phyloP scores from a whole-genome alignment of 2,888 invertebrate species.

The Epiblema foenella region DNA sequence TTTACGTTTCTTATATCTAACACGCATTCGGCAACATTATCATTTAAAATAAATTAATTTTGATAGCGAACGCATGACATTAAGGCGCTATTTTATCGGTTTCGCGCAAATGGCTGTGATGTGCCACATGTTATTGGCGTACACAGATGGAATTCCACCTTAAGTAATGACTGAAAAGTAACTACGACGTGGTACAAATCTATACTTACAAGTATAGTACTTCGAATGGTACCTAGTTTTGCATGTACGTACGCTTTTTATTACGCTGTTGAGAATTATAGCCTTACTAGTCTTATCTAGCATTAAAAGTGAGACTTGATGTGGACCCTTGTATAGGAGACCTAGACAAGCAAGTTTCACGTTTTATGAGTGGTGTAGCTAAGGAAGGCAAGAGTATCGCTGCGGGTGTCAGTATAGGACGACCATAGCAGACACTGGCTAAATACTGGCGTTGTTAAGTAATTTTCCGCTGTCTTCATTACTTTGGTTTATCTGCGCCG shows the following conservation, averaged over 20 bases:
- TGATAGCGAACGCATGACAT: conserved; percentile 13
- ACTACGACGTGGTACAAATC: neutral
- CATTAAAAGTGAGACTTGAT: conserved; percentile 17
- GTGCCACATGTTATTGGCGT: neutral
- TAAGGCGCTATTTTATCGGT: neutral
- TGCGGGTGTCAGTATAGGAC: neutral
- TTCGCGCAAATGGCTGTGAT: neutral
- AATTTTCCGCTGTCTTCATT: neutral
- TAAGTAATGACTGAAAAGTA: conserved; percentile 30
- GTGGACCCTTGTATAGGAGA: neutral
- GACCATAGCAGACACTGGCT: neutral
- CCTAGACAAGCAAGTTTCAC: conserved; percentile 18
- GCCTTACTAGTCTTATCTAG: conserved; percentile 41
- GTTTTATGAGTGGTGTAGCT: neutral
- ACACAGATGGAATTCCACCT: neutral
- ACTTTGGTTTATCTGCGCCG: neutral
- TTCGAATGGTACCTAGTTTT: conserved; percentile 8
- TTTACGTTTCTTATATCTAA: conserved; percentile 15
- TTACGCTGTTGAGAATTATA: conserved; percentile 34
- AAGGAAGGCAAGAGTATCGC: neutral
- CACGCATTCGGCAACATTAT: conserved; percentile 14
- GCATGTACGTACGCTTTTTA: conserved; percentile 9
- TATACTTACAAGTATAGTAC: conserved; percentile 1
- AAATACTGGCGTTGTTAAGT: conserved; percentile 21
- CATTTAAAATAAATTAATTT: neutral